A percentile compares a stretch with the other conserved stretches of the same genome.
These are phyloP conservation scores for Lapara coniferarum DNA, from an alignment of 2,888 invertebrate species.

Conservation along the genomic window DNA sequence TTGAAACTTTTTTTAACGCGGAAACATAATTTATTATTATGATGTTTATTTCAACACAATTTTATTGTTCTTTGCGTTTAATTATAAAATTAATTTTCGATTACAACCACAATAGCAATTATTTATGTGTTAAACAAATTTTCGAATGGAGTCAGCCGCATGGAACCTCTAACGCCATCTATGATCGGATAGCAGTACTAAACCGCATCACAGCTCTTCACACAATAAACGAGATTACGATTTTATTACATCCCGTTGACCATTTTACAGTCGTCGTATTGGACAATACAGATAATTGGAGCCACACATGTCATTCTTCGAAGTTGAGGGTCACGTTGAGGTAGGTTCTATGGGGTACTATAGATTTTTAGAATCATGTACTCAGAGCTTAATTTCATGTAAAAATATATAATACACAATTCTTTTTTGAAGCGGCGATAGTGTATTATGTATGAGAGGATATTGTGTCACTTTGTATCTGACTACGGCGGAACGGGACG, in stretches of 20 bases:
- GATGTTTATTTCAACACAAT: no score
- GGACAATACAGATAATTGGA: conserved; percentile 25
- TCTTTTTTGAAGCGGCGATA: no score
- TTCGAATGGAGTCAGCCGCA: background rate
- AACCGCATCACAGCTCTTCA: conserved; percentile 13
- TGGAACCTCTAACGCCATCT: conserved; percentile 46
- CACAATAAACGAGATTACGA: conserved; percentile 2
- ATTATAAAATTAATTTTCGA: background rate
- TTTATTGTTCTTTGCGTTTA: background rate
- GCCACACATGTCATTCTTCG: conserved; percentile 12
- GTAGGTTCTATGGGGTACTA: background rate
- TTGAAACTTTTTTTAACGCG: background rate
- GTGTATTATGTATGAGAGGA: no score
- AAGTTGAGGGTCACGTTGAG: background rate
- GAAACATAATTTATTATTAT: background rate
- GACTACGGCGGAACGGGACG: no score
- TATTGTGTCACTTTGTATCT: no score
- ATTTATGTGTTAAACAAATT: background rate
- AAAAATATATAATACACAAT: background rate
- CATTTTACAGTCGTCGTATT: conserved; percentile 35
- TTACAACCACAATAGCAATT: background rate
- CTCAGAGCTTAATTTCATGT: background rate
- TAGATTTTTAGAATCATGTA: no score
- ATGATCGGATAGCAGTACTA: conserved; percentile 43
- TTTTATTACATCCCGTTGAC: conserved; percentile 20